A percentile compares a stretch with the other conserved stretches of the same genome.
Evolutionary conservation across 2,797 vertebrate species (phyloP).

Genomic region (Sebastiscus tertius): DNA sequence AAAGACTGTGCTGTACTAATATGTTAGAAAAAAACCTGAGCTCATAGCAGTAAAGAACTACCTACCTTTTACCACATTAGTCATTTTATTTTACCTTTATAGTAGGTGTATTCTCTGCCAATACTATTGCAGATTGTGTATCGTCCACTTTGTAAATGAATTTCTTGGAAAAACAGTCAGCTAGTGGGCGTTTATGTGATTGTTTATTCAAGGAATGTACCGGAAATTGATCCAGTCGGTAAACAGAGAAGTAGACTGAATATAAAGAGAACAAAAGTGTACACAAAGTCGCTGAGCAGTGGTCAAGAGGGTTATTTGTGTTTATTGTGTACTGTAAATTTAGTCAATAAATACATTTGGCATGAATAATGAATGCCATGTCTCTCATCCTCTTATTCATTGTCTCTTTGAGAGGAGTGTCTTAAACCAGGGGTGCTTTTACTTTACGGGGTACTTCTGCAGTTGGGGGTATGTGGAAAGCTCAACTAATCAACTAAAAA

Average conservation of each 20-base stretch:
- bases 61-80: constrained; percentile 49
- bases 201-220: constrained; percentile 28
- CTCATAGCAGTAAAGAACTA: constrained; percentile 46
- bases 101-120: constrained; percentile 51
- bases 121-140: constrained; percentile 46
- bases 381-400: constrained; percentile 26
- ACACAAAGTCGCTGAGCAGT: constrained; percentile 50
- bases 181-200: constrained; percentile 31
- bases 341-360: constrained; percentile 79
- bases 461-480: not conserved
- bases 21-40: constrained; percentile 34
- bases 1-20: constrained; percentile 34
- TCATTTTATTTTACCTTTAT: constrained; percentile 45
- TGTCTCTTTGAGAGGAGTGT: constrained; percentile 11
- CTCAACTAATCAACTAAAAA: not conserved
- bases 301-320: constrained; percentile 45
- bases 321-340: constrained; percentile 72
- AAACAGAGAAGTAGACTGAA: constrained; percentile 3
- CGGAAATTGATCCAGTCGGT: not conserved
- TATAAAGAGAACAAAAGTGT: constrained; percentile 15
- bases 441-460: not conserved
- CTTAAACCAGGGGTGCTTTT: not conserved
- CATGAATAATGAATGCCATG: constrained; percentile 65
- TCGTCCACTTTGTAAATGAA: constrained; percentile 55
- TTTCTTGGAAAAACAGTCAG: constrained; percentile 26